A percentile compares a stretch with the other conserved stretches of the same genome.
These are phyloP conservation scores for Bombyx huttoni DNA, from an alignment of 2,888 invertebrate species.

Conservation along the genomic window DNA sequence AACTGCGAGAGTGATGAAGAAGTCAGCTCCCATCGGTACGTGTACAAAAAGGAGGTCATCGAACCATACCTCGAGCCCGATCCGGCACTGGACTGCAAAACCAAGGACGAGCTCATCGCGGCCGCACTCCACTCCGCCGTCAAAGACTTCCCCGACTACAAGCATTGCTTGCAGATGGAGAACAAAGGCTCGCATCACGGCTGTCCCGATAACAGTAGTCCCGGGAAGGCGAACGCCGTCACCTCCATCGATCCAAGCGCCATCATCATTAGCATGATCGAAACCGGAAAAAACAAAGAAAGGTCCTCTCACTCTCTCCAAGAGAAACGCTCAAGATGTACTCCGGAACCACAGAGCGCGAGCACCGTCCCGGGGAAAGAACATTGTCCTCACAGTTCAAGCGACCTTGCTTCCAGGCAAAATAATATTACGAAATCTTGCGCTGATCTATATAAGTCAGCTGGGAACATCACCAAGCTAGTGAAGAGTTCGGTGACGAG, in stretches of 20 bases:
- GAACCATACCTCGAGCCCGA: conserved; percentile 23
- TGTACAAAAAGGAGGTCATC: conserved; percentile 32
- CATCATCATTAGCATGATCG: neutral
- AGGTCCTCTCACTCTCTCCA: neutral
- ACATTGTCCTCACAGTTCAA: too few species aligned
- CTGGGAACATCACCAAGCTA: neutral
- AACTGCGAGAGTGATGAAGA: conserved; percentile 4
- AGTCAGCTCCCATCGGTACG: conserved; percentile 15
- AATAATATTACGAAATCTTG: neutral
- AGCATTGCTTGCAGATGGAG: conserved; percentile 11
- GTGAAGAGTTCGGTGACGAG: neutral
- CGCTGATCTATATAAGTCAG: neutral
- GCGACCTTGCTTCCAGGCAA: too few species aligned
- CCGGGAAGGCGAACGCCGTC: conserved; percentile 7
- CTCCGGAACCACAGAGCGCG: neutral
- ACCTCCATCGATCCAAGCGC: conserved; percentile 6
- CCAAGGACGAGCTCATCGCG: conserved; percentile 18
- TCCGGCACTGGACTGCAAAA: conserved; percentile 15
- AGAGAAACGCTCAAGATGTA: neutral
- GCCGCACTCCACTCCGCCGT: conserved; percentile 14
- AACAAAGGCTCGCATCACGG: neutral
- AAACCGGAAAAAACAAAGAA: neutral
- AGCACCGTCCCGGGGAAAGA: neutral
- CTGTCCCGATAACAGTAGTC: conserved; percentile 2
- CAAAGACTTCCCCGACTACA: conserved; percentile 21